Percentiles rank a stretch among this genome's conserved stretches.
Evolutionary conservation across 2,797 vertebrate species (phyloP).

Genomic region (Coregonus ussuriensis): DNA sequence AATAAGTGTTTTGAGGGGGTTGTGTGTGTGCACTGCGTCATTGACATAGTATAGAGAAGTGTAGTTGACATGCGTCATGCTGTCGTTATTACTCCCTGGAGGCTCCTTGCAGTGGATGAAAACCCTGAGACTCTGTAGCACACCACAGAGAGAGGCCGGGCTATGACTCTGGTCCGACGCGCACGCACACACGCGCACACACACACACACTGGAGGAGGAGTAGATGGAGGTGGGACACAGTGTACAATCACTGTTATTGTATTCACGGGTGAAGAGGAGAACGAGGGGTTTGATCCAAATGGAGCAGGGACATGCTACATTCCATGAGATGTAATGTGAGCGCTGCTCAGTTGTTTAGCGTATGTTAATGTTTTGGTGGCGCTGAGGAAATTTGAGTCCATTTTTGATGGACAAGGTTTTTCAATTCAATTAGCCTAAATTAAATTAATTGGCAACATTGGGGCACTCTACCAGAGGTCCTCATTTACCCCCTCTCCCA

Average conservation of each 20-base stretch:
- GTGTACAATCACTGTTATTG: not conserved
- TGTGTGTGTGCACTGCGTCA: not conserved
- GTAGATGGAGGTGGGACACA: not conserved
- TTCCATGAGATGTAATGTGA: not conserved
- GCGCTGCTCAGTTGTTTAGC: not conserved
- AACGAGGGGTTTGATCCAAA: not conserved
- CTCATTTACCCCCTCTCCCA: not conserved
- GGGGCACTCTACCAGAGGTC: not conserved
- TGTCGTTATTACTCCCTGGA: not conserved
- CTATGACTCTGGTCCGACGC: too few species aligned
- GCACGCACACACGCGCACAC: not conserved
- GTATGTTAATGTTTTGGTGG: not conserved
- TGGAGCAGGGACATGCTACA: not conserved
- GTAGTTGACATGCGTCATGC: constrained; percentile 1
- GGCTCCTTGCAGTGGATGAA: not conserved
- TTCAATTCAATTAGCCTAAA: not conserved
- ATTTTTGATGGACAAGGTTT: not conserved
- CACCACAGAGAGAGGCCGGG: not conserved
- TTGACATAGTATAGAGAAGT: not conserved
- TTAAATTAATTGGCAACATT: not conserved
- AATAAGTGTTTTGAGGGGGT: not conserved
- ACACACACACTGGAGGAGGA: not conserved
- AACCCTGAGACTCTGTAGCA: not conserved
- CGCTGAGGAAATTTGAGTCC: not conserved
- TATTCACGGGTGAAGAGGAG: not conserved